Conservation (phyloP, 2,888 invertebrate genomes). For the Agrotis exclamationis region DNA sequence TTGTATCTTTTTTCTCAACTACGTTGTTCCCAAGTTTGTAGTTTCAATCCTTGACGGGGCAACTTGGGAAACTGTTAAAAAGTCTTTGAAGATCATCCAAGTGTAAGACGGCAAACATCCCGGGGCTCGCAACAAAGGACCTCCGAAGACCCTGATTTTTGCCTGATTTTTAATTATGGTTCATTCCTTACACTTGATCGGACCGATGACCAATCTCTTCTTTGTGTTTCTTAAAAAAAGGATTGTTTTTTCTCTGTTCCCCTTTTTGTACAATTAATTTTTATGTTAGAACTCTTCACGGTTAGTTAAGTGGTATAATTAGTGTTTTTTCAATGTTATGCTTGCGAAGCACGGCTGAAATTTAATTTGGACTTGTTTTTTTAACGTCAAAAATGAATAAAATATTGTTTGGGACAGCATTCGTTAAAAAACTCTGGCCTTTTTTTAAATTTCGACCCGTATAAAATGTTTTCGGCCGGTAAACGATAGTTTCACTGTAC, state of each 20-base stretch:
- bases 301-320: slow-evolving; percentile 88
- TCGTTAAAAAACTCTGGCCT: slow-evolving; percentile 36
- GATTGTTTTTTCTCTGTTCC: slow-evolving; percentile 81
- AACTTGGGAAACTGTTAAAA: slow-evolving; percentile 70
- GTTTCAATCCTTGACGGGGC: slow-evolving; percentile 66
- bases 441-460: slow-evolving; percentile 28
- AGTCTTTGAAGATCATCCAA: slow-evolving; percentile 80
- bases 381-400: slow-evolving; percentile 47
- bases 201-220: slow-evolving; percentile 83
- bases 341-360: slow-evolving; percentile 64
- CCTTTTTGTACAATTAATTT: slow-evolving; percentile 75
- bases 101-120: slow-evolving; percentile 81
- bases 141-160: slow-evolving; percentile 78
- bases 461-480: slow-evolving; percentile 32
- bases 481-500: slow-evolving; percentile 38
- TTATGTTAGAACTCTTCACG: slow-evolving; percentile 82
- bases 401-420: slow-evolving; percentile 57
- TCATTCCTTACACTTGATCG: slow-evolving; percentile 87
- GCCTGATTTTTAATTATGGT: slow-evolving; percentile 89
- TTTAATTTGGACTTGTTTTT: slow-evolving; percentile 67
- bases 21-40: slow-evolving; percentile 55
- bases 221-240: slow-evolving; percentile 87
- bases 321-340: slow-evolving; percentile 77
- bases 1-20: slow-evolving; percentile 45
- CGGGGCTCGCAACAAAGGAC: slow-evolving; percentile 72